phyloP scores from a whole-genome alignment of 2,113 vertebrate genomes.

The Mastomys coucha region DNA sequence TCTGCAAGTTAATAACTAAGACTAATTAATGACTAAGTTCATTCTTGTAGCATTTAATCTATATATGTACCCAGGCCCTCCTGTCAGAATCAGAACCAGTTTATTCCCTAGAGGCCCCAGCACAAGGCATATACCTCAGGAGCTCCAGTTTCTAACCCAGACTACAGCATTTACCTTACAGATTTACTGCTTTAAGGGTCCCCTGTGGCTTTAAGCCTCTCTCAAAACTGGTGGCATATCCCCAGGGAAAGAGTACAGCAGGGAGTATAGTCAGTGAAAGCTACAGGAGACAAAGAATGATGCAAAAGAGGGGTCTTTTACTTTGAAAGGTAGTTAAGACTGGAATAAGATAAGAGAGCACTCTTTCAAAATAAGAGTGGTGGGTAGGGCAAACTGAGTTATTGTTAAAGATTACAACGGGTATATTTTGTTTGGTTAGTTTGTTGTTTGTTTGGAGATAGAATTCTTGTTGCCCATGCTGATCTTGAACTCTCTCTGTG shows the following conservation, averaged over 20 bases:
- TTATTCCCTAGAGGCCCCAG: not conserved
- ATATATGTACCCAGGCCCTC: too few species aligned
- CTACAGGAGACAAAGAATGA: not conserved
- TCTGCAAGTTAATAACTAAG: not conserved
- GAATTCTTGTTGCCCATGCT: not conserved
- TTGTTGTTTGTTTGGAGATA: not conserved
- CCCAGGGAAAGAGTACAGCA: not conserved
- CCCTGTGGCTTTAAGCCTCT: not conserved
- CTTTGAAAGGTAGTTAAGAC: not conserved
- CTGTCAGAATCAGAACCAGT: not conserved
- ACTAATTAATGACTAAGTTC: not conserved
- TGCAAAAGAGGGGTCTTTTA: not conserved
- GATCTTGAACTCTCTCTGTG: not conserved
- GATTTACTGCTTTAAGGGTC: too few species aligned
- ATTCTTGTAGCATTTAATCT: not conserved
- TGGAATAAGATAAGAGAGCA: not conserved
- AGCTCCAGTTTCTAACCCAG: not conserved
- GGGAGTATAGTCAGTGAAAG: rapidly evolving
- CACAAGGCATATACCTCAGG: not conserved
- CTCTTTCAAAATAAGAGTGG: not conserved
- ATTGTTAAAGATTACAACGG: not conserved
- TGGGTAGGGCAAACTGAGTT: not conserved
- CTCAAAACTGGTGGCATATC: not conserved
- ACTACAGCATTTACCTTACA: not conserved
- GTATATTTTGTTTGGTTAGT: not conserved